These are phyloP conservation scores for Lamprotornis superbus DNA, from an alignment of 2,113 vertebrate genomes.

Conservation along the genomic window DNA sequence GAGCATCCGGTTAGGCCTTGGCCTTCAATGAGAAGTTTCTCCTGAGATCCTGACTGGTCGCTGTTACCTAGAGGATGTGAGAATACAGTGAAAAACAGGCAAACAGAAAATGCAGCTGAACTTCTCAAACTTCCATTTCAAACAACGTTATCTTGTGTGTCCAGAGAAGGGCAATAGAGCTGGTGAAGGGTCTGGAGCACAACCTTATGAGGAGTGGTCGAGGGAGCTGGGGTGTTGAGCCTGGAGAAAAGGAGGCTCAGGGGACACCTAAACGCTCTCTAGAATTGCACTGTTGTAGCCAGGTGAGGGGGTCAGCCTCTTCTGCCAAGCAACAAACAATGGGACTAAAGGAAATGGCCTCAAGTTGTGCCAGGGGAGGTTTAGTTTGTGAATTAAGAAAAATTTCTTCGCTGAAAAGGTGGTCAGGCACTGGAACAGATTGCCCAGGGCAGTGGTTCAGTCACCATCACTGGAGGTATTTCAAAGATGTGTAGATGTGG, in stretches of 20 bases:
- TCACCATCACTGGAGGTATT: neutral
- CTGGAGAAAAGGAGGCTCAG: neutral
- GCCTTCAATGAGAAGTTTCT: conserved; percentile 89
- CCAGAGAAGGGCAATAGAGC: neutral
- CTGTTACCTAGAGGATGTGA: conserved; percentile 85
- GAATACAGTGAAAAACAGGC: neutral
- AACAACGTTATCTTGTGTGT: neutral
- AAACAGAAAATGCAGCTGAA: neutral
- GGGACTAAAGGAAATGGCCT: neutral
- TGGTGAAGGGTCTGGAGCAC: neutral
- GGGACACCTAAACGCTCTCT: neutral
- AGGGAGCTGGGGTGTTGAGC: neutral
- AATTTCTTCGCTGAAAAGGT: neutral
- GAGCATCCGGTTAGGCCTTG: conserved; percentile 85
- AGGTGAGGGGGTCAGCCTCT: neutral
- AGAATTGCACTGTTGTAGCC: neutral
- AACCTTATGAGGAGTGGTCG: accelerated
- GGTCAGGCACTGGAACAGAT: neutral
- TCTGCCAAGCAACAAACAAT: neutral
- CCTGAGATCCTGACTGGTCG: conserved; percentile 93
- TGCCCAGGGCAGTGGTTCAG: neutral
- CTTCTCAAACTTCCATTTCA: neutral
- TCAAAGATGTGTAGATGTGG: neutral
- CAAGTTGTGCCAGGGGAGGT: neutral
- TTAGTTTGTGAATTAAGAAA: neutral